Evolutionary conservation across 2,888 invertebrate genomes (phyloP), one percentile per base, ranked within the genome.

Genomic region (Lasioglossum calceatum): DNA sequence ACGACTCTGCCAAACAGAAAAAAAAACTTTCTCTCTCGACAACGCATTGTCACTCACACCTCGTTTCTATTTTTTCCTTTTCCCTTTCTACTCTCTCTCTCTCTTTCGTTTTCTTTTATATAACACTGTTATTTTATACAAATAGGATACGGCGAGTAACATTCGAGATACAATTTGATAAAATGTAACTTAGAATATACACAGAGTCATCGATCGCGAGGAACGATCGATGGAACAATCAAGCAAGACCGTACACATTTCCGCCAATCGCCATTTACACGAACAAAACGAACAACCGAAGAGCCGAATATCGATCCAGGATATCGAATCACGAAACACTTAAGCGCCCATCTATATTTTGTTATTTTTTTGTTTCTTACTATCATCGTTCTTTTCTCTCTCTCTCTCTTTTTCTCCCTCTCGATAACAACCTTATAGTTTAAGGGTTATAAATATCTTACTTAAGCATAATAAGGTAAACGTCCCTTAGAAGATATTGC

Each of bases 121-220:
- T 90, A 93, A 90, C 90, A 90, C 88, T 92, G 91, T 90, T 92
- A 93, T 94, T 27, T 64, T 88, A 93, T 95, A 95, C 94, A 95
- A 94, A 92, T 94, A 89, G 36, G 19, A 94, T 92, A 92, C 87
- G 92, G 58, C 92, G 93, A 93, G 92, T 93, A 91, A 92, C 93
- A 90, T 92, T 93, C 90, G 92, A 94, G 94, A 94, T 94, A 94
- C 91, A 91, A 91, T 92, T 93, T 92, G 92, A 93, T 91, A 64
- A 93, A 94, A 93, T 92, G 93, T 91, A 93, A 94, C 93, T 84
- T 91, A 93, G 93, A 58, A 88, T 78, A 78, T 90, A 91, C 16
- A 19, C 32, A 64, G 23, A 23, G 19, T 70, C 23, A 70, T 12
- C 70, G 70, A 70, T 23, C 70, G 70, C 36, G 23, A 23, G 14